Percentiles rank a stretch among this genome's conserved stretches.
Conservation (phyloP, 2,888 invertebrate species). For the Chloroclystis v-ata region DNA sequence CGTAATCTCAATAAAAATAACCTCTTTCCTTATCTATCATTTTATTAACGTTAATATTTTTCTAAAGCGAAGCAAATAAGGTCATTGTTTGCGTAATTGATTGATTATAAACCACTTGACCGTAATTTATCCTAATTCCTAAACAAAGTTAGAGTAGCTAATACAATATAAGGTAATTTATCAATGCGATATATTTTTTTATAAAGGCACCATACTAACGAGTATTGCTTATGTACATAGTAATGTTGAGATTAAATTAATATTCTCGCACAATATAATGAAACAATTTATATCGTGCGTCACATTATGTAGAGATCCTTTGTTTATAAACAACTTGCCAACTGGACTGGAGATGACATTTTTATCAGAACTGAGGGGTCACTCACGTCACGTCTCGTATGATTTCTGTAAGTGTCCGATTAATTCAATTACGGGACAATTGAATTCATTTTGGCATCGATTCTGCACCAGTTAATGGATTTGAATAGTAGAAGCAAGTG, state of each 20-base stretch:
- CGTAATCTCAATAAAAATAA: no score
- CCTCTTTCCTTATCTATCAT: not conserved
- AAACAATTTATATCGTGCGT: no score
- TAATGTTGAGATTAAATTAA: no score
- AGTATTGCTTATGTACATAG: no score
- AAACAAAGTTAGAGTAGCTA: not conserved
- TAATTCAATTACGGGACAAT: slow-evolving; percentile 23
- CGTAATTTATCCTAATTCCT: slow-evolving; percentile 23
- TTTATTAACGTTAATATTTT: not conserved
- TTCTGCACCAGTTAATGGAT: not conserved
- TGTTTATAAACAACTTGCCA: not conserved
- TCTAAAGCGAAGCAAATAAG: slow-evolving; percentile 1
- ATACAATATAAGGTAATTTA: not conserved
- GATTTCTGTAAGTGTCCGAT: slow-evolving; percentile 46
- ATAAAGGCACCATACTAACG: no score
- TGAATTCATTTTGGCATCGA: not conserved
- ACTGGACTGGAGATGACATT: slow-evolving; percentile 16
- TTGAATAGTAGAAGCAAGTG: no score
- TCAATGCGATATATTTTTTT: no score
- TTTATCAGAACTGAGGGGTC: slow-evolving; percentile 50
- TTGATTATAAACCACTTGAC: slow-evolving; percentile 15
- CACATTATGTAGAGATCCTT: not conserved
- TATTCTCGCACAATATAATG: no score
- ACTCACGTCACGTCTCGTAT: slow-evolving; percentile 58
- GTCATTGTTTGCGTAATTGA: slow-evolving; percentile 15